A percentile compares a stretch with the other conserved stretches of the same genome.
These are phyloP conservation scores for Sebastes glaucus DNA, from an alignment of 2,797 vertebrate species.

Conservation along the genomic window DNA sequence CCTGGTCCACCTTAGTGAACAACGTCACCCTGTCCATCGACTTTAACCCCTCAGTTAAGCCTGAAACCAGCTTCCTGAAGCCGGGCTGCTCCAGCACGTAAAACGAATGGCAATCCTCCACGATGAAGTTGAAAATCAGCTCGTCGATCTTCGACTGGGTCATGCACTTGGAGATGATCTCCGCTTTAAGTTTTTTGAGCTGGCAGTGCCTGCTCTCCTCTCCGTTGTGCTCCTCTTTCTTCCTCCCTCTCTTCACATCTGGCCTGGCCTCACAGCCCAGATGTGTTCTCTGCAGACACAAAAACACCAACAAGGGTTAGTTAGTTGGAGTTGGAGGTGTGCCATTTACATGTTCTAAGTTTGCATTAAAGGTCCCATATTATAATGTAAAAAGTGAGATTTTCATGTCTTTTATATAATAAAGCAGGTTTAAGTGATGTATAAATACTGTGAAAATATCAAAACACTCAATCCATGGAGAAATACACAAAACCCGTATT, in stretches of 20 bases:
- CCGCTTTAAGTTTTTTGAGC: conserved; percentile 78
- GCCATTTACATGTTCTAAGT: neutral
- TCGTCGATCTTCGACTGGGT: conserved; percentile 74
- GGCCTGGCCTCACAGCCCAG: conserved; percentile 76
- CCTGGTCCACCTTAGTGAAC: conserved; percentile 73
- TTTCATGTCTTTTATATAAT: no score
- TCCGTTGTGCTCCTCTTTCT: conserved; percentile 68
- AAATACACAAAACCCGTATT: no score
- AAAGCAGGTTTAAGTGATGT: no score
- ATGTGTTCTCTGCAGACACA: conserved; percentile 74
- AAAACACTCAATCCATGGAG: no score
- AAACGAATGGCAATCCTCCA: conserved; percentile 79
- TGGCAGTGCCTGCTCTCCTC: conserved; percentile 73
- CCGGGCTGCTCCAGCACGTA: conserved; percentile 78
- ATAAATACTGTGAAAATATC: no score
- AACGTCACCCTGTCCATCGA: conserved; percentile 76
- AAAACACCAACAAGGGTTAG: neutral
- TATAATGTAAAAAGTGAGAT: no score
- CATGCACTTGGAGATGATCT: conserved; percentile 77
- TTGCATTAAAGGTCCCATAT: no score
- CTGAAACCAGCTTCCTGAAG: conserved; percentile 76
- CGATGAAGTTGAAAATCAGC: conserved; percentile 75
- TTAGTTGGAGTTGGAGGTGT: neutral
- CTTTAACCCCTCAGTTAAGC: conserved; percentile 77
- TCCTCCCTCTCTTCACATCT: conserved; percentile 71